These are phyloP conservation scores for Ctenosaura bakeri DNA, from an alignment of 2,797 vertebrate genomes.

Conservation along the genomic window DNA sequence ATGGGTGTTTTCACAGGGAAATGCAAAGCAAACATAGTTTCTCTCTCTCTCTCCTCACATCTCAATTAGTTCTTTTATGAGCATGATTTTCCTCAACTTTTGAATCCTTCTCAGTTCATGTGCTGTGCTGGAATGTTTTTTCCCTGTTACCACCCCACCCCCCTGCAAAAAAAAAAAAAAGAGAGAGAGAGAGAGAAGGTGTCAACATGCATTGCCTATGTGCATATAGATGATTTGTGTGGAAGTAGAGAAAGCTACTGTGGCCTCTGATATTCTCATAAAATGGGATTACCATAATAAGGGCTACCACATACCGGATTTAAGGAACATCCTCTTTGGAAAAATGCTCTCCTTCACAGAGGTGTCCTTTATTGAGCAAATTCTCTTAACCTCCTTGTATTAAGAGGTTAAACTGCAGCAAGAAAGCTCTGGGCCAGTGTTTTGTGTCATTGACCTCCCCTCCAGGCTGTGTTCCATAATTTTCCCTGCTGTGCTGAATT, in stretches of 20 bases:
- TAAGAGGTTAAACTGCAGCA: conserved; percentile 71
- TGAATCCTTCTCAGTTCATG: background rate
- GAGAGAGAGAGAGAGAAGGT: too few relatives aligned
- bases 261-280: background rate
- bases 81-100: background rate
- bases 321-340: background rate
- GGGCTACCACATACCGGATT: too few relatives aligned
- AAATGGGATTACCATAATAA: background rate
- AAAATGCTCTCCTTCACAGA: background rate
- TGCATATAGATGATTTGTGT: background rate
- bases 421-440: conserved; percentile 59
- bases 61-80: background rate
- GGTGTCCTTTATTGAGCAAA: conserved; percentile 45
- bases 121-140: background rate
- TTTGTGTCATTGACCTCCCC: conserved; percentile 63
- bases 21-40: background rate
- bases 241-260: background rate
- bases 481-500: conserved; percentile 58
- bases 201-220: too few relatives aligned
- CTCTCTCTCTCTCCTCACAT: background rate
- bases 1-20: background rate
- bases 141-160: too few relatives aligned
- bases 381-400: conserved; percentile 60
- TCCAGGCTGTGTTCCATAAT: conserved; percentile 57
- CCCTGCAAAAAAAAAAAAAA: too few relatives aligned